Base-by-base conservation (phyloP, 2,113 vertebrate species). In the Misgurnus anguillicaudatus region DNA sequence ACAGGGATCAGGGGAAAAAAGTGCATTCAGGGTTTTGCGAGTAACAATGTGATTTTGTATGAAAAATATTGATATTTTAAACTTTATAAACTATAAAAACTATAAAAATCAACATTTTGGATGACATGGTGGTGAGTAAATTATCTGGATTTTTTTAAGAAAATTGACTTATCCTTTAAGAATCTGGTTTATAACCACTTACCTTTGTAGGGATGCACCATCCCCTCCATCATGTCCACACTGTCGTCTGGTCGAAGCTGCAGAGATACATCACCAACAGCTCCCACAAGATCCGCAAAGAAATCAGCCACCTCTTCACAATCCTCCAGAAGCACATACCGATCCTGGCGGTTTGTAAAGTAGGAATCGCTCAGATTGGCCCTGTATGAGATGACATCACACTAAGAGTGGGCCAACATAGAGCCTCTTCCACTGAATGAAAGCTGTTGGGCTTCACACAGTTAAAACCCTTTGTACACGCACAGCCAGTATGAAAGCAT, bases 271-370 rank as follows among this genome's bases (percentile, higher is more conserved):
- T 98, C 96, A 1, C 95, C 95, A 61, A 99, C 94, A 0, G 96
- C 96, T 0, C 90, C 93, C 88, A 98, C 96, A 2, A 99, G 90
- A 60, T 96, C 94, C 0, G 94, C 92, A 89, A 99, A 99, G 91
- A 99, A 99, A 89, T 99, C 94, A 0, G 95, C 95, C 0, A 99
- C 87, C 85, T 98, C 95, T 0, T 85, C 70, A 51, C 96, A 98
- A 90, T 96, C 93, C 91, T 92, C 95, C 87, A 99, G 90, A 84
- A 99, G 89, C 65, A 98, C 90, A n/a, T 98, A 99, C 64, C 97
- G 96, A 87, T 99, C 98, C 92, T 99, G 98, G 9, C 98, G 93
- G 80, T 98, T 98, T 87, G 95, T 98, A 92, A 99, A 99, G 91
- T 99, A 99, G 42, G 96, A 96, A 86, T 98, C 97, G 62, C 98